Evolutionary conservation across 2,113 vertebrate genomes (phyloP).

Genomic region (Accipiter cooperii): DNA sequence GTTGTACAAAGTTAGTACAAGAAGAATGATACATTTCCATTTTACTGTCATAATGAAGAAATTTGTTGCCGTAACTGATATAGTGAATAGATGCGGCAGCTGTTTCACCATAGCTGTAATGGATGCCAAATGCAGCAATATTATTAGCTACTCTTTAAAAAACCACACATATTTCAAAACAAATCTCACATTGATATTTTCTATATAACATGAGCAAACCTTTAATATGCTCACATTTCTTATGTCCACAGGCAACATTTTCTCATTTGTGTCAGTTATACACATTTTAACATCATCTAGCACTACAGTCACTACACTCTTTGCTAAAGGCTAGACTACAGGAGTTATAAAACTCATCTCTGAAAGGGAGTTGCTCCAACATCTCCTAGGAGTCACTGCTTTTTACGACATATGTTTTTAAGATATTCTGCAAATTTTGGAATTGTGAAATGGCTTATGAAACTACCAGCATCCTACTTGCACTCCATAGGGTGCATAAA

Average conservation of each 20-base stretch:
- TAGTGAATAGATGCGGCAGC: slow-evolving; percentile 62
- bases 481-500: background rate
- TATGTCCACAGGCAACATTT: background rate
- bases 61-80: slow-evolving; percentile 64
- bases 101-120: slow-evolving; percentile 45
- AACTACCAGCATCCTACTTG: background rate
- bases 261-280: background rate
- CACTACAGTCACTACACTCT: background rate
- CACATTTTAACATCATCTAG: background rate
- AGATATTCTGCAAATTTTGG: background rate
- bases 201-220: background rate
- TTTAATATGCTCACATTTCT: background rate
- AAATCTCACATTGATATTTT: slow-evolving; percentile 10
- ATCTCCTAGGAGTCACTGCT: background rate
- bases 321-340: background rate
- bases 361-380: background rate
- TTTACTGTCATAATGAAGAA: slow-evolving; percentile 69
- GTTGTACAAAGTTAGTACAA: slow-evolving; percentile 65
- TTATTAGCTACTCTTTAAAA: slow-evolving; percentile 32
- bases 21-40: slow-evolving; percentile 72
- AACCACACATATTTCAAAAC: slow-evolving; percentile 23
- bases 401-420: slow-evolving; percentile 3
- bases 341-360: background rate
- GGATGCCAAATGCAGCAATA: slow-evolving; percentile 34
- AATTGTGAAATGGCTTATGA: slow-evolving; percentile 14